These are phyloP conservation scores for Pachycephus smyrnensis DNA, from an alignment of 2,888 invertebrate species.

Conservation along the genomic window DNA sequence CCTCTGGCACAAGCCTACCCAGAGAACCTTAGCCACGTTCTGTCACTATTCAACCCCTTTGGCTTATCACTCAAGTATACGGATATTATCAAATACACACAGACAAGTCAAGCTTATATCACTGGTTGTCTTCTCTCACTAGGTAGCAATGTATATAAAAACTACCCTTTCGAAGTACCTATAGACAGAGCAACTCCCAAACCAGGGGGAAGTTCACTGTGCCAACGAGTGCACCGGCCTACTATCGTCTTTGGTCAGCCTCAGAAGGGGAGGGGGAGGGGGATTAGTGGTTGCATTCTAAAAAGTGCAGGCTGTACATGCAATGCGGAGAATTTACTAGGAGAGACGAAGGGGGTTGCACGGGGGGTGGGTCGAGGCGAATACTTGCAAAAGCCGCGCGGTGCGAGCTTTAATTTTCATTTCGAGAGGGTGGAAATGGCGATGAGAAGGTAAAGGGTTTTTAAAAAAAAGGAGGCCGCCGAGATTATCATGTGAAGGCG, in stretches of 20 bases:
- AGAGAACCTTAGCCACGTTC: neutral
- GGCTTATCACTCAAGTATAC: neutral
- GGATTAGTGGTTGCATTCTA: neutral
- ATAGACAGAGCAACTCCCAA: neutral
- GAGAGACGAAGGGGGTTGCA: neutral
- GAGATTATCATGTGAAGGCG: neutral
- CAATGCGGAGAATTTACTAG: neutral
- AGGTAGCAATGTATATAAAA: neutral
- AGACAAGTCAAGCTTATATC: neutral
- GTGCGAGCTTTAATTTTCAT: neutral
- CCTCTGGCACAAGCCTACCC: neutral
- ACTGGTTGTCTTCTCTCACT: neutral
- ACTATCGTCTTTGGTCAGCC: neutral
- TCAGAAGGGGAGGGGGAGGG: neutral
- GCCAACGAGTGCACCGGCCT: constrained; percentile 25
- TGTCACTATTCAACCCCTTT: neutral
- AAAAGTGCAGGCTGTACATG: neutral
- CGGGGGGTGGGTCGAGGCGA: neutral
- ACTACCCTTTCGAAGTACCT: neutral
- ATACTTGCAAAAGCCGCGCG: neutral
- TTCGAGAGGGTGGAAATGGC: neutral
- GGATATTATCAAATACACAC: neutral
- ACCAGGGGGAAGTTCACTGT: constrained; percentile 11
- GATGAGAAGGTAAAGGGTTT: neutral
- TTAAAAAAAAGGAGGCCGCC: neutral